Evolutionary conservation across 2,888 invertebrate species (phyloP), one percentile per base, ranked within the genome.

Genomic region (Spodoptera exigua): DNA sequence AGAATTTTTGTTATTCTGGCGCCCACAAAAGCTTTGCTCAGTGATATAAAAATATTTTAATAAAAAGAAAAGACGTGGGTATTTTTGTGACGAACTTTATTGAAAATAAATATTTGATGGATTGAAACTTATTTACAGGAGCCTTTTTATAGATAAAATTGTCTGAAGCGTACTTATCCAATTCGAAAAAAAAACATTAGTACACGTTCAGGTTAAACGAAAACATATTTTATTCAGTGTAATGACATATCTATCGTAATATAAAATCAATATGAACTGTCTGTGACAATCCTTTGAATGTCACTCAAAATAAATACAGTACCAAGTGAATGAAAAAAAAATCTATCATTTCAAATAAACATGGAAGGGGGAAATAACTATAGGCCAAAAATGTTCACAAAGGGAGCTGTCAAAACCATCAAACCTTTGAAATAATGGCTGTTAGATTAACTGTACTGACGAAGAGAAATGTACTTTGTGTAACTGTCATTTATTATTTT

Each of bases 351-450:
- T 46, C 16, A 39, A 57, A 57, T 52, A 61, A 47, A 62, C 61
- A 57, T 43, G 60, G 41, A 67, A 61, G 64, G 62, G 63, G 59
- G 49, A 45, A 27, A 67, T 59, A 68, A 77, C 78, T 75, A 77
- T 57, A 71, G 59, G 16, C 65, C 65, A 54, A 49, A 64, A 71
- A 46, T 27, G 48, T 64, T 73, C 44, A 74, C 73, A 77, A 77
- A 77, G 62, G 59, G 65, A 44, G 63, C 70, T 73, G 77, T 77
- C 76, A 75, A 62, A 73, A 70, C 55, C 76, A 77, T 76, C 75
- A 75, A 77, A 75, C 75, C 78, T 77, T 77, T 77, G 75, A 75
- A 75, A 75, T 77, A 77, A 77, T 77, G 75, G 73, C 37, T 55
- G 59, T 70, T 70, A 73, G 70, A 76, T 76, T 76, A 75, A 74